Evolutionary conservation across 2,797 vertebrate genomes (phyloP).

Genomic region (Poliocrania exsul): DNA sequence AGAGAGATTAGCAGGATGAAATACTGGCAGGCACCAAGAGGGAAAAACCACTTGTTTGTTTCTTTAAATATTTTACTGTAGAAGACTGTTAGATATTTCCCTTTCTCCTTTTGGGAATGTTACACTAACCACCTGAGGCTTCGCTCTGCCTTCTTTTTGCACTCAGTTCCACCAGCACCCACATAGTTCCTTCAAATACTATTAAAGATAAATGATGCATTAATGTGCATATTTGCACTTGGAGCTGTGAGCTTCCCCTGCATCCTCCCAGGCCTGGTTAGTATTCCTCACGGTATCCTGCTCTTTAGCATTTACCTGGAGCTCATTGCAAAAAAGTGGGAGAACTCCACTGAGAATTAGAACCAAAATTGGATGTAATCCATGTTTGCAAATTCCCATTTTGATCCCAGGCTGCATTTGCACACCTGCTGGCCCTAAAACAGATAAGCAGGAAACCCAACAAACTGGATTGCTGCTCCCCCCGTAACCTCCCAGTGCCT

Average conservation of each 20-base stretch:
- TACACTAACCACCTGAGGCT: not conserved
- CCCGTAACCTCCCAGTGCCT: not conserved
- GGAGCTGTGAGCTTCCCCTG: not conserved
- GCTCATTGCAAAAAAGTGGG: not conserved
- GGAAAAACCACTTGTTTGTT: conserved; percentile 63
- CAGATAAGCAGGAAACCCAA: conserved; percentile 29
- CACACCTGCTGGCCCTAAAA: not conserved
- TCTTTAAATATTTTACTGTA: conserved; percentile 65
- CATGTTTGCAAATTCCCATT: conserved; percentile 47
- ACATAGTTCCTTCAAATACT: not conserved
- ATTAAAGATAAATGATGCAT: not conserved
- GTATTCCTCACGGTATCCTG: not conserved
- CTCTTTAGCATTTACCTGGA: conserved; percentile 24
- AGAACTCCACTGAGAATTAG: conserved; percentile 17
- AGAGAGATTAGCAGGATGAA: conserved; percentile 64
- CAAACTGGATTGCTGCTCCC: not conserved
- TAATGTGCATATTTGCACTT: not conserved
- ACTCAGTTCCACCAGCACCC: not conserved
- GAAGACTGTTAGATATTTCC: conserved; percentile 23
- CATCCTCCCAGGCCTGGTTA: not conserved
- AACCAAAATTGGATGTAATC: conserved; percentile 4
- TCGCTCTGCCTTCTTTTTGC: not conserved
- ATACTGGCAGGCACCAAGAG: conserved; percentile 14
- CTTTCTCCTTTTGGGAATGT: conserved; percentile 17
- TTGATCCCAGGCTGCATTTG: conserved; percentile 16